A percentile compares a stretch with the other conserved stretches of the same genome.
These are phyloP conservation scores for Orestias chungarensis DNA, from an alignment of 2,797 vertebrate species.

Conservation along the genomic window DNA sequence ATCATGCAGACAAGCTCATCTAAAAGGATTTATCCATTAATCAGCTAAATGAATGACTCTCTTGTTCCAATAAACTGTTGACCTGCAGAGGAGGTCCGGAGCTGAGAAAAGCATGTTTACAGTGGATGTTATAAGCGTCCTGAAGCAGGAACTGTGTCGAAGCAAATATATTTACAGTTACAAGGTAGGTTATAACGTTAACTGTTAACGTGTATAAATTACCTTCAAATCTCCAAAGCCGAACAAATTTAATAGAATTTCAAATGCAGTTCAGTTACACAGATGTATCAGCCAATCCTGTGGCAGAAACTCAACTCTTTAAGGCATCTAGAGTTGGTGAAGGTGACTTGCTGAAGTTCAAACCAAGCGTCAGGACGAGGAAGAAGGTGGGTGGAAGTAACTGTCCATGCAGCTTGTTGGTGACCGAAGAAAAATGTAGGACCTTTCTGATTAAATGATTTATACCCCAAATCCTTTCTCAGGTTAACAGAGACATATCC, in stretches of 20 bases:
- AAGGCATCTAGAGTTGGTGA: too few species aligned
- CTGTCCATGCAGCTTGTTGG: too few species aligned
- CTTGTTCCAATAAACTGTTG: conserved; percentile 6
- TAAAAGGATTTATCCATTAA: not conserved
- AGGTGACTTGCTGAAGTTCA: too few species aligned
- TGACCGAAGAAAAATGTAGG: too few species aligned
- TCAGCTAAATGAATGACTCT: conserved; percentile 28
- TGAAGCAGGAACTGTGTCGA: conserved; percentile 5
- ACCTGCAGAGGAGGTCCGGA: not conserved
- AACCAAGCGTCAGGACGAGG: too few species aligned
- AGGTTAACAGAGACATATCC: too few species aligned
- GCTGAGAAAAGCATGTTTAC: conserved; percentile 13
- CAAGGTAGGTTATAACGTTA: not conserved
- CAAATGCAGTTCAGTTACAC: not conserved
- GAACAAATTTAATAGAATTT: not conserved
- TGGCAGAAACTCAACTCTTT: too few species aligned
- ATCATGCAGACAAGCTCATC: not conserved
- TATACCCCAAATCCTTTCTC: too few species aligned
- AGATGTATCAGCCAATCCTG: not conserved
- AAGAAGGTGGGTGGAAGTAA: too few species aligned
- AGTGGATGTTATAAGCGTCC: conserved; percentile 9
- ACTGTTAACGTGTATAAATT: too few species aligned
- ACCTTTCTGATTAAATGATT: too few species aligned
- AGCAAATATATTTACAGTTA: not conserved
- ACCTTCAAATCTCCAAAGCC: too few species aligned